phyloP scores from a whole-genome alignment of 2,888 invertebrate species.

The Drosophila paramelanica region DNA sequence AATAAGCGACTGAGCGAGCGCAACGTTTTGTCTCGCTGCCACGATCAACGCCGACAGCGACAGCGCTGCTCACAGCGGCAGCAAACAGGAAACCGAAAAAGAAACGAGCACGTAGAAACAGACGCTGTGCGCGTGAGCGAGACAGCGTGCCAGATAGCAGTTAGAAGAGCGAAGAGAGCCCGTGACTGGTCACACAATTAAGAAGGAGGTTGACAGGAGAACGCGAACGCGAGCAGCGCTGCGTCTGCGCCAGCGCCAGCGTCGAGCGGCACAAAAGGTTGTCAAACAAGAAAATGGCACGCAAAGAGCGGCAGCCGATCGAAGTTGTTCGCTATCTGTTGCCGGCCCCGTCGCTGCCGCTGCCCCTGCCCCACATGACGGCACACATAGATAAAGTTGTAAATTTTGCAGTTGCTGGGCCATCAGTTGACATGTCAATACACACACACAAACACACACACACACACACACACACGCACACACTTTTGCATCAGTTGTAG shows the following conservation, averaged over 20 bases:
- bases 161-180: constrained; percentile 40
- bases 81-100: constrained; percentile 78
- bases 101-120: constrained; percentile 40
- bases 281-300: constrained; percentile 81
- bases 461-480: neutral
- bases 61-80: constrained; percentile 42
- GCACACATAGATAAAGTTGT: constrained; percentile 80
- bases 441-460: constrained; percentile 32
- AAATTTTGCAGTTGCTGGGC: constrained; percentile 64
- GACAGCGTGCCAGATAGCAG: constrained; percentile 32
- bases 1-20: constrained; percentile 74
- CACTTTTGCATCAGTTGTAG: constrained; percentile 14
- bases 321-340: constrained; percentile 22
- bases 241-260: constrained; percentile 37
- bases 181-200: constrained; percentile 72
- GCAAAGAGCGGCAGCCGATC: constrained; percentile 45
- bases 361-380: constrained; percentile 39
- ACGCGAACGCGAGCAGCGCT: constrained; percentile 25
- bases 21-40: constrained; percentile 65
- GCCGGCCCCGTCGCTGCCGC: constrained; percentile 6
- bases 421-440: constrained; percentile 74
- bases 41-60: constrained; percentile 69
- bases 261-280: constrained; percentile 65
- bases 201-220: constrained; percentile 71
- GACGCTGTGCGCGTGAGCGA: constrained; percentile 21